These are phyloP conservation scores for Hypsopygia costalis DNA, from an alignment of 2,888 invertebrate species.

Conservation along the genomic window DNA sequence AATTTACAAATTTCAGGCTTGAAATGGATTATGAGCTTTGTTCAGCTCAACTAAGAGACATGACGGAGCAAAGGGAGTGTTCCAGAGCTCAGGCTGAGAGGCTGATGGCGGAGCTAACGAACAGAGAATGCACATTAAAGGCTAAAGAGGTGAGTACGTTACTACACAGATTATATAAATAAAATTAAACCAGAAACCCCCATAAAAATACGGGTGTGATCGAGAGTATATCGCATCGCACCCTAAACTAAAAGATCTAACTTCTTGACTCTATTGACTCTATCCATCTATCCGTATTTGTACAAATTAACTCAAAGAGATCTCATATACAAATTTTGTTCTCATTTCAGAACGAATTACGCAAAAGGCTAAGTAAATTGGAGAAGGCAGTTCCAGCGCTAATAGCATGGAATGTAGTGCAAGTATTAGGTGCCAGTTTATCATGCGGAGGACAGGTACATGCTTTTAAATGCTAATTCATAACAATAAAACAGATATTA, in stretches of 20 bases:
- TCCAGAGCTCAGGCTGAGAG: constrained; percentile 73
- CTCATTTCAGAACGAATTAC: constrained; percentile 75
- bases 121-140: constrained; percentile 72
- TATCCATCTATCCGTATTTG: no score
- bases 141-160: constrained; percentile 70
- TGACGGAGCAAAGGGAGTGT: constrained; percentile 79
- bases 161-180: no score
- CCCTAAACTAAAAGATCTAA: no score
- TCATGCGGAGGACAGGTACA: constrained; percentile 46
- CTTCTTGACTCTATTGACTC: no score
- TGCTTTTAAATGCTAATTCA: no score
- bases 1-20: constrained; percentile 51
- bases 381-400: constrained; percentile 83
- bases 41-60: constrained; percentile 80
- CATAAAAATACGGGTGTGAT: no score
- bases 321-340: no score
- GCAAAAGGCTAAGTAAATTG: constrained; percentile 76
- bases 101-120: constrained; percentile 53
- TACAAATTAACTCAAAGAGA: no score
- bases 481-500: no score
- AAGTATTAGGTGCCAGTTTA: constrained; percentile 49
- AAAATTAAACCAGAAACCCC: no score
- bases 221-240: no score
- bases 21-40: constrained; percentile 83
- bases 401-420: constrained; percentile 81